These are phyloP conservation scores for Teleogryllus occipitalis DNA, from an alignment of 1,140 invertebrate species.

Conservation along the genomic window DNA sequence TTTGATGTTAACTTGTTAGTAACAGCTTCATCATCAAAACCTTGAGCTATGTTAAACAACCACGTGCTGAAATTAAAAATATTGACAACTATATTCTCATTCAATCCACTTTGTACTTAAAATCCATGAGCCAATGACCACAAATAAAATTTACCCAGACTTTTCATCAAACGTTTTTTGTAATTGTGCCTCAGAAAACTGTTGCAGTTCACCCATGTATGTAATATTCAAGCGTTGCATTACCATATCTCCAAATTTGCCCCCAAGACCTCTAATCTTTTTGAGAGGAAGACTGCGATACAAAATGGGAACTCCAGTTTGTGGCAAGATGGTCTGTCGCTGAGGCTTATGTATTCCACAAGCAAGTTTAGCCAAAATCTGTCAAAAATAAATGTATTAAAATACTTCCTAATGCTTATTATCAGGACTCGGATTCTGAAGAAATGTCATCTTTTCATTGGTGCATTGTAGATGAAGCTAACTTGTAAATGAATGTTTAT, in stretches of 20 bases:
- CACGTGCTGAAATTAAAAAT: slow-evolving; percentile 50
- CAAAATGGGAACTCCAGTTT: slow-evolving; percentile 49
- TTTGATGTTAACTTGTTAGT: slow-evolving; percentile 74
- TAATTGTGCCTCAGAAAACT: slow-evolving; percentile 58
- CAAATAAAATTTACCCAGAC: slow-evolving; percentile 52
- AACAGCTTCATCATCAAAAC: slow-evolving; percentile 82
- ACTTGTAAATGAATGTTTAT: too few species aligned
- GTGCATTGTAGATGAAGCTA: too few species aligned
- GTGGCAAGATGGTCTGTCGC: slow-evolving; percentile 80
- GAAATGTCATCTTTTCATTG: too few species aligned
- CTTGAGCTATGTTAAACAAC: slow-evolving; percentile 79
- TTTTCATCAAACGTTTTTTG: slow-evolving; percentile 70
- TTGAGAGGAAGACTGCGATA: slow-evolving; percentile 61
- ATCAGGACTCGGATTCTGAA: too few species aligned
- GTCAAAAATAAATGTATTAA: slow-evolving; percentile 17
- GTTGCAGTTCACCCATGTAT: slow-evolving; percentile 67
- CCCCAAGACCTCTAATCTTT: slow-evolving; percentile 78
- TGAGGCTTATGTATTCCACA: slow-evolving; percentile 93
- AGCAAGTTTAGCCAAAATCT: slow-evolving; percentile 82
- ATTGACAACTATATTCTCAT: not conserved
- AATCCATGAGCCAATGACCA: not conserved
- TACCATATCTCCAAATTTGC: slow-evolving; percentile 75
- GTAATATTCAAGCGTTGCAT: slow-evolving; percentile 62
- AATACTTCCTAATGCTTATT: too few species aligned
- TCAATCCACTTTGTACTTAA: not conserved